Evolutionary conservation across 2,113 vertebrate species (phyloP), one percentile per base, ranked within the genome.

Genomic region (Dryoscopus gambensis): DNA sequence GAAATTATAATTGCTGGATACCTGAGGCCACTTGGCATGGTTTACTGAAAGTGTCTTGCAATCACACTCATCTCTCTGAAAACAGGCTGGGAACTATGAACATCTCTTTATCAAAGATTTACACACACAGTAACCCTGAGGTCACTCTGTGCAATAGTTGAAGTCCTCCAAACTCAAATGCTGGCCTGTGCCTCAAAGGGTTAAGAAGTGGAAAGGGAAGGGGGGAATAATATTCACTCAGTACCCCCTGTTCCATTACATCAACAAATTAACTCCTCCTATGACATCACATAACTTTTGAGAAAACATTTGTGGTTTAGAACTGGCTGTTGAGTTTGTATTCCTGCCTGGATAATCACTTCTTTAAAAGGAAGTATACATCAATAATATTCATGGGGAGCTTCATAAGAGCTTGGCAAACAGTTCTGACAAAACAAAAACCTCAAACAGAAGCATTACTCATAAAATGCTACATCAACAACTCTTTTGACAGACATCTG

Each of bases 341-440:
- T 84, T 60, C 91, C 70, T 81, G 71, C 69, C 87, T 52, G 67
- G 74, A 92, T 92, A 94, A 94, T 83, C n/a, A 91, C 89, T 92
- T 92, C 89, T 97, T 95, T 95, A 88, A 94, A 98, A 91, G 85
- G 70, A 78, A 86, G 67, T 78, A 55, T 75, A 90, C 93, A 95
- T 96, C 95, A 97, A 95, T 92, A 96, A 92, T 82, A 97, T 94
- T 97, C 96, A 94, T 20, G 16, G 53, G 44, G 89, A 96, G 89
- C 60, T 93, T 97, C 93, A 56, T 88, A 67, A 83, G 94, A 95
- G 93, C 96, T 96, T 90, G 85, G 91, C 59, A 90, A 97, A 97
- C 90, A 59, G 87, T 96, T 89, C 95, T 88, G 96, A 97, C 96
- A 97, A 89, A 92, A 95, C 87, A 94, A 92, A 97, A 97, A 97